A percentile compares a stretch with the other conserved stretches of the same genome.
phyloP scores from a whole-genome alignment of 2,113 vertebrate genomes.

The Rhabdornis inornatus region DNA sequence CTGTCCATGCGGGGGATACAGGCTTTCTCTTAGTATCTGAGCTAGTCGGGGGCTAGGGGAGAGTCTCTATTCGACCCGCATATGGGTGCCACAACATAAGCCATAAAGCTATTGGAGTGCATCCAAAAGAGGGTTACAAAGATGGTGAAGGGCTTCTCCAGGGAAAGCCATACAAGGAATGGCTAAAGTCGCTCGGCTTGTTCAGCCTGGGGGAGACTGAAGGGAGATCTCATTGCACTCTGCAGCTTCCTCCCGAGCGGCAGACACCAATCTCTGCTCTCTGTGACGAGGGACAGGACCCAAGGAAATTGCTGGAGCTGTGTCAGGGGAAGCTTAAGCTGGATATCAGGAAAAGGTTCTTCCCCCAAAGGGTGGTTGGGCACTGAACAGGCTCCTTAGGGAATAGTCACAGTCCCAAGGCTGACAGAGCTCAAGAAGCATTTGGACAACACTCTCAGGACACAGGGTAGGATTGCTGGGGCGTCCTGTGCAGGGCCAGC shows the following conservation, averaged over 20 bases:
- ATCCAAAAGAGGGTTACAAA: neutral
- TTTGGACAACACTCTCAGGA: neutral
- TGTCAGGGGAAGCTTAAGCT: neutral
- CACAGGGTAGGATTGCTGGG: neutral
- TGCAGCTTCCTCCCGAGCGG: neutral
- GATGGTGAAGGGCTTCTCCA: neutral
- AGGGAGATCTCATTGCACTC: neutral
- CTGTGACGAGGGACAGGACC: neutral
- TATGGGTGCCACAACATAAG: neutral
- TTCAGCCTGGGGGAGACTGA: neutral
- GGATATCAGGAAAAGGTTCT: neutral
- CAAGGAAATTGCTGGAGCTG: neutral
- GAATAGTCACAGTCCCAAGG: neutral
- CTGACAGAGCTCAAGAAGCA: neutral
- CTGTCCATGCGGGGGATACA: no score
- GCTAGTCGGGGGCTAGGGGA: no score
- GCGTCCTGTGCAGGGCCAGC: neutral
- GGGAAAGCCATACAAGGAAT: neutral
- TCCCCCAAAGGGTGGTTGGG: neutral
- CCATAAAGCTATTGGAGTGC: neutral
- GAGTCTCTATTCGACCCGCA: no score
- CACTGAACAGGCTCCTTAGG: neutral
- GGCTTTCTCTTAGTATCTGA: no score
- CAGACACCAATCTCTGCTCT: neutral
- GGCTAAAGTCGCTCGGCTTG: neutral